Evolutionary conservation across 2,113 vertebrate genomes (phyloP).

Genomic region (Saguinus midas): DNA sequence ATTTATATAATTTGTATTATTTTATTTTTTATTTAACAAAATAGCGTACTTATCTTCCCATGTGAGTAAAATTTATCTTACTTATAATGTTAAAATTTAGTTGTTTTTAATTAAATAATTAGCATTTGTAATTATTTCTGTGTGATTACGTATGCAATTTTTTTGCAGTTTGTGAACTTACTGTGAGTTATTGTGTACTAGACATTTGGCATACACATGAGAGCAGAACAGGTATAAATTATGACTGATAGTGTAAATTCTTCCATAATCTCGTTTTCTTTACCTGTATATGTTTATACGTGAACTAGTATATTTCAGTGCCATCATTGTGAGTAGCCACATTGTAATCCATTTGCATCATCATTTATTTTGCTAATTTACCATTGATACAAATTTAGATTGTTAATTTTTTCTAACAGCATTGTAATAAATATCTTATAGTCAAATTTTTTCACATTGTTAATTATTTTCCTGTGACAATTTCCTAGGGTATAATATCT

Average conservation of each 20-base stretch:
- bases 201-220: background rate
- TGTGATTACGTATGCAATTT: background rate
- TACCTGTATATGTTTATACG: background rate
- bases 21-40: background rate
- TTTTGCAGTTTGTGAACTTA: background rate
- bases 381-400: background rate
- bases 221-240: background rate
- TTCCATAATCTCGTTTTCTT: background rate
- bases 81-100: background rate
- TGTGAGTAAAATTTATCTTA: constrained; percentile 17
- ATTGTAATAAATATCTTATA: background rate
- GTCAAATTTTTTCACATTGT: background rate
- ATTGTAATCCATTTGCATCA: background rate
- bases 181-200: background rate
- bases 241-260: background rate
- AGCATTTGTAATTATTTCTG: background rate
- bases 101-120: background rate
- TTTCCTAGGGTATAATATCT: background rate
- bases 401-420: background rate
- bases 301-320: background rate
- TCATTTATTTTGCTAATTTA: background rate
- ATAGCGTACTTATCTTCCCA: background rate
- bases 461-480: constrained; percentile 2
- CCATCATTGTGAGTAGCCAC: background rate
- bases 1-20: constrained; percentile 7